Evolutionary conservation across 2,113 vertebrate species (phyloP), one percentile per base, ranked within the genome.

Genomic region (Planiliza haematocheilus): DNA sequence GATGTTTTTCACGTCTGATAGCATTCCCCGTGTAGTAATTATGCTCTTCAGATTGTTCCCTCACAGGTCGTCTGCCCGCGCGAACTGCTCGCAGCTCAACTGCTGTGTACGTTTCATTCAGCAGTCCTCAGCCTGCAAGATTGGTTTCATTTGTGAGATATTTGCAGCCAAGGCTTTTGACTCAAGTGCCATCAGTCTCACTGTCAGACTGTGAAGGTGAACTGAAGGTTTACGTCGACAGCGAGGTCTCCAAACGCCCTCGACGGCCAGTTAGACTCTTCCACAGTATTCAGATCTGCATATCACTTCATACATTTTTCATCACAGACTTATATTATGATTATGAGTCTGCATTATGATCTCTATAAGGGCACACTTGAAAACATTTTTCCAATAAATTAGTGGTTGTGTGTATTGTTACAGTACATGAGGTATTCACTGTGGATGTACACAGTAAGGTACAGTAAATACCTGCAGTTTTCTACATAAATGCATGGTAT

Each of bases 341-440:
- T 82, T 72, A 77, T 64, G 80, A 70, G 49, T 70, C 70, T 65
- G 43, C 50, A 58, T 70, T 12, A 60, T 18, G 30, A 77, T 56
- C 8, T 71, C 74, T 68, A 71, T 57, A 51, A 52, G 50, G 39
- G 10, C 2, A 18, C 16, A 55, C 46, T 68, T 68, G 8, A 42
- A 59, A 69, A 48, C 39, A 48, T 55, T 34, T 11, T 38, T 43
- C 37, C 37, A 48, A 50, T 43, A 41, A 7, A 58, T 56, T 38
- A 43, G 43, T 30, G 21, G 30, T 11, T 4, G 10, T 17, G 21
- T 60, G 41, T 14, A 1, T 30, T 52, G 7, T 45, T 14, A 24
- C 45, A 46, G 39, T 18, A 11, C 24, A 51, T 56, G 39, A 37
- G 8, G 10, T 17, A 14, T 46, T 34, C 9, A 34, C 16, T 37